Percentiles rank a stretch among this genome's conserved stretches.
Conservation (phyloP, 2,888 invertebrate species). For the Pollenia griseotomentosa region DNA sequence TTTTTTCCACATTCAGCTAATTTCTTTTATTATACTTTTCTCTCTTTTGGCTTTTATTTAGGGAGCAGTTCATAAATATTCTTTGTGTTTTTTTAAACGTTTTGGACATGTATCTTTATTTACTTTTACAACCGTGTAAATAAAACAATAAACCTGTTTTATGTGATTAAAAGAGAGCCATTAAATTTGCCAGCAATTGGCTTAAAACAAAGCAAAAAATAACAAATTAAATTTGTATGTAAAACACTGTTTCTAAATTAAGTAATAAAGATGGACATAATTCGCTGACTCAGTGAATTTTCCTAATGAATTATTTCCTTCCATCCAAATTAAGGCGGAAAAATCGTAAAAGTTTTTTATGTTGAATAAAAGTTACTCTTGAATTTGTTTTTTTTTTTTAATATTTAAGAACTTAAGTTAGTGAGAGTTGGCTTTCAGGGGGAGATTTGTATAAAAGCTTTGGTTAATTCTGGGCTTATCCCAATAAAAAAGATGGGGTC, state of each 20-base stretch:
- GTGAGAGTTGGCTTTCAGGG: too few relatives aligned
- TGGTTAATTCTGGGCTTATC: too few relatives aligned
- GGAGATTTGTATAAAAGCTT: too few relatives aligned
- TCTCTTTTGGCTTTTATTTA: slow-evolving; percentile 41
- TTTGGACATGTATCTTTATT: slow-evolving; percentile 24
- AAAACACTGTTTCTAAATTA: slow-evolving; percentile 8
- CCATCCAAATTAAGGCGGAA: too few relatives aligned
- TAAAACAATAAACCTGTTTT: slow-evolving; percentile 39
- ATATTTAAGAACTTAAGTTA: too few relatives aligned
- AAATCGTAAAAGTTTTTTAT: too few relatives aligned
- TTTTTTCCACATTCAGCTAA: neutral
- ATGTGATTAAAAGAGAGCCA: slow-evolving; percentile 16
- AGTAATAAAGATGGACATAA: neutral
- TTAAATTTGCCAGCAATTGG: slow-evolving; percentile 39
- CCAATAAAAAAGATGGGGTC: too few relatives aligned
- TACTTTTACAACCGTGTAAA: slow-evolving; percentile 42
- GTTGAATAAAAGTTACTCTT: too few relatives aligned
- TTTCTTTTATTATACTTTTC: neutral
- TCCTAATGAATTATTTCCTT: too few relatives aligned
- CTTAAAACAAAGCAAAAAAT: neutral
- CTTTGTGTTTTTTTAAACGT: neutral
- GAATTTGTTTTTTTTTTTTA: too few relatives aligned
- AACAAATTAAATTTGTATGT: neutral
- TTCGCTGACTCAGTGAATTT: too few relatives aligned
- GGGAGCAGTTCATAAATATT: slow-evolving; percentile 55